Conservation (phyloP, 2,797 vertebrate species). For the Hozukius guyotensis region DNA sequence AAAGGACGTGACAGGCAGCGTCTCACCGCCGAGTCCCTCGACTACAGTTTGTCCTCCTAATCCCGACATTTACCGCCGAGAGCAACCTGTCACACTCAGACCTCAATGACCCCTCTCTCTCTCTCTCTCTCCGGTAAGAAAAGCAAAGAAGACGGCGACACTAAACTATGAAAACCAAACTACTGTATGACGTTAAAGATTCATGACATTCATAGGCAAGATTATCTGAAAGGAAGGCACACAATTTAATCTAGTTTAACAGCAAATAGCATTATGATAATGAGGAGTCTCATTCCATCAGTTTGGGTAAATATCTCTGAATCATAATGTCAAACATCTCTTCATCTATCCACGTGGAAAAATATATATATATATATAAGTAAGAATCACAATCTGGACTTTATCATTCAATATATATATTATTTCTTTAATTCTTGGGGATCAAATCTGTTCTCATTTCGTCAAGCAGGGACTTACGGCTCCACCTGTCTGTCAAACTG, state of each 20-base stretch:
- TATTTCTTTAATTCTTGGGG: neutral
- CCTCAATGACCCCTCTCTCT: neutral
- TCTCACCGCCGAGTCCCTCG: neutral
- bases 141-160: neutral
- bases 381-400: neutral
- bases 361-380: too few relatives aligned
- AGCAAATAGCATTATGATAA: neutral
- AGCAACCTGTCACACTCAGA: neutral
- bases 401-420: neutral
- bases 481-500: slow-evolving; percentile 12
- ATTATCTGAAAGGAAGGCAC: neutral
- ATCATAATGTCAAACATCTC: neutral
- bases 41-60: neutral
- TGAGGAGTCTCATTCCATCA: neutral
- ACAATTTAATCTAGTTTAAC: neutral
- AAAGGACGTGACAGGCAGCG: neutral
- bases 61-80: neutral
- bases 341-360: neutral
- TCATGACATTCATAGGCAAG: slow-evolving; percentile 8
- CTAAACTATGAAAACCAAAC: neutral
- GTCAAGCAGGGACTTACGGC: neutral
- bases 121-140: neutral
- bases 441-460: neutral
- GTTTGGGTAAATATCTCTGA: neutral
- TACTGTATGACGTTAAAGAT: neutral